Conservation (phyloP, 2,888 invertebrate species). For the Eristalis tenax region DNA sequence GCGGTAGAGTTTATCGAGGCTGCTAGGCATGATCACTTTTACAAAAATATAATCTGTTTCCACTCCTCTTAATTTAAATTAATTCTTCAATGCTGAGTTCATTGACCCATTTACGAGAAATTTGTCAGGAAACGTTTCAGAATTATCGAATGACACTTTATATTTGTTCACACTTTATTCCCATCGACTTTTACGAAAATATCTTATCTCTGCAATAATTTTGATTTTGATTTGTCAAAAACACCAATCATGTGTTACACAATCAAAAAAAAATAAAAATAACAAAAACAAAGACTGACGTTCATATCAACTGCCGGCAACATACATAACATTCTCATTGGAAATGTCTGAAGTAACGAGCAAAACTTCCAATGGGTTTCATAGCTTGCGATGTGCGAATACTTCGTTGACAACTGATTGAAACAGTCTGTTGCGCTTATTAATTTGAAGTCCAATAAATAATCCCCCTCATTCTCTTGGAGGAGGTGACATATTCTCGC, state of each 20-base stretch:
- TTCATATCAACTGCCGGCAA: neutral
- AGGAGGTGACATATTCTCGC: too few species aligned
- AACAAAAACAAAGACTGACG: neutral
- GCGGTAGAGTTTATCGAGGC: conserved; percentile 91
- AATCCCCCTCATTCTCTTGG: too few species aligned
- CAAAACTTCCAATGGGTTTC: neutral
- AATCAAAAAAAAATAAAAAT: neutral
- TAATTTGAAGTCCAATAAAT: too few species aligned
- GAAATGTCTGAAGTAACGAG: neutral
- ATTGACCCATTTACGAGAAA: neutral
- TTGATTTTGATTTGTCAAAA: neutral
- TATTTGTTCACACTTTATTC: neutral
- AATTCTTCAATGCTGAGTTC: neutral
- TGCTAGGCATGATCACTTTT: conserved; percentile 82
- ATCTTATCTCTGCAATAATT: neutral
- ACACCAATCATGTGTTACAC: neutral
- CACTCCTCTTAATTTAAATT: neutral
- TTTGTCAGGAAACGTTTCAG: neutral
- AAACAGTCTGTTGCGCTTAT: too few species aligned
- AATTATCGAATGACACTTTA: neutral
- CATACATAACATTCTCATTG: neutral
- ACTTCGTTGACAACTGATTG: too few species aligned
- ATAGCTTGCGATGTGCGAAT: neutral
- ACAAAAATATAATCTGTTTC: neutral
- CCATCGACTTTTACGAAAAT: neutral